Conservation (phyloP, 2,797 vertebrate genomes). For the Pelobates cultripes region DNA sequence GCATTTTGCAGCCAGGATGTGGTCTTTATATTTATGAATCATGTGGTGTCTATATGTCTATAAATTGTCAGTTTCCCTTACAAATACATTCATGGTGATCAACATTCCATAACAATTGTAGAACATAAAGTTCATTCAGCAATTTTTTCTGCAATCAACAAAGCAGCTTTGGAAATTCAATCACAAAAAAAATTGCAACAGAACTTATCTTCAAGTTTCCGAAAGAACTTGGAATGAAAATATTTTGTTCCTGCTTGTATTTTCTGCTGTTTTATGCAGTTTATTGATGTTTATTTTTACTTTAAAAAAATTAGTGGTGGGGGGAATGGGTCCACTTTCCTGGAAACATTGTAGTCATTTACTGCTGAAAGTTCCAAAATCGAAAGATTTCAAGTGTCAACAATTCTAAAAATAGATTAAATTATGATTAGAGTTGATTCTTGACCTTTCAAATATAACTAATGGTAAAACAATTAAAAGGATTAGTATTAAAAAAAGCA, state of each 20-base stretch:
- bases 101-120: neutral
- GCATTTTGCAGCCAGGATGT: no score
- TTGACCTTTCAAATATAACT: no score
- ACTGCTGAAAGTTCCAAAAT: neutral
- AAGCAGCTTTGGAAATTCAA: neutral
- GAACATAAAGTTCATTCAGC: neutral
- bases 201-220: neutral
- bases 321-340: neutral
- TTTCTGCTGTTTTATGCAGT: neutral
- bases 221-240: neutral
- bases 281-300: neutral
- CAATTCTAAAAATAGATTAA: neutral
- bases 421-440: no score
- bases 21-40: no score
- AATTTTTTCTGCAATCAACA: neutral
- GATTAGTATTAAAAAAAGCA: no score
- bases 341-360: neutral
- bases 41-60: no score
- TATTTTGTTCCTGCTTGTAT: neutral
- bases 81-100: no score
- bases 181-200: neutral
- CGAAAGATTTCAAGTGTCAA: neutral
- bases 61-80: no score
- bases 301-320: neutral
- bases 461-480: no score